Evolutionary conservation across 2,113 vertebrate species (phyloP).

Genomic region (Bothrops jararaca): DNA sequence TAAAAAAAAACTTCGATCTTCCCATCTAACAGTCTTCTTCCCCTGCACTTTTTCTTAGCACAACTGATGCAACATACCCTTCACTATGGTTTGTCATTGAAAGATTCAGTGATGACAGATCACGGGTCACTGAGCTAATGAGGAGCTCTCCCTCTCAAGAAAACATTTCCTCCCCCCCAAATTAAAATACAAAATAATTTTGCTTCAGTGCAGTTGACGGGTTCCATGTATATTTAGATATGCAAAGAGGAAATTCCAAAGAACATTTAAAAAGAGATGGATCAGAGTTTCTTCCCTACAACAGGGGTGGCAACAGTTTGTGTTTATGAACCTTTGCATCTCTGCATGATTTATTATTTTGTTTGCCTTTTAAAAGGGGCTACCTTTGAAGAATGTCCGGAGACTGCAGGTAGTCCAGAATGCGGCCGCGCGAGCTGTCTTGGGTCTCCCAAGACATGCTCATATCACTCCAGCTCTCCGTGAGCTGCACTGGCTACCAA

Average conservation of each 20-base stretch:
- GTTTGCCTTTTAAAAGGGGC: not conserved
- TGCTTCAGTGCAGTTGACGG: not conserved
- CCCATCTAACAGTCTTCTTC: not conserved
- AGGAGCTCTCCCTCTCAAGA: not conserved
- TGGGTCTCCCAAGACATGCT: no score
- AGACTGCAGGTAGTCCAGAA: no score
- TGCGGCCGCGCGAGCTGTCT: no score
- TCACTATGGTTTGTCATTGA: not conserved
- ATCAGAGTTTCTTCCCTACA: not conserved
- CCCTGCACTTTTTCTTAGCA: not conserved
- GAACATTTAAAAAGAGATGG: not conserved
- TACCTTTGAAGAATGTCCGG: no score
- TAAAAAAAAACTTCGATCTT: not conserved
- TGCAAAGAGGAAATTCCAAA: not conserved
- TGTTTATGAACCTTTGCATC: not conserved
- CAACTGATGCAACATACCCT: not conserved
- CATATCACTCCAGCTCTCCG: no score
- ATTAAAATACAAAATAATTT: not conserved
- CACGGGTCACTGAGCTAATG: no score
- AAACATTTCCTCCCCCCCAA: not conserved
- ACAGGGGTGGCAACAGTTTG: not conserved
- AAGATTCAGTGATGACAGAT: not conserved
- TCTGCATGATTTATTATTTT: not conserved
- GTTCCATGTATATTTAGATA: not conserved
- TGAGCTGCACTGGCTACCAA: no score